Base-by-base conservation (phyloP, 2,113 vertebrate species). In the Zosterops pallidus region DNA sequence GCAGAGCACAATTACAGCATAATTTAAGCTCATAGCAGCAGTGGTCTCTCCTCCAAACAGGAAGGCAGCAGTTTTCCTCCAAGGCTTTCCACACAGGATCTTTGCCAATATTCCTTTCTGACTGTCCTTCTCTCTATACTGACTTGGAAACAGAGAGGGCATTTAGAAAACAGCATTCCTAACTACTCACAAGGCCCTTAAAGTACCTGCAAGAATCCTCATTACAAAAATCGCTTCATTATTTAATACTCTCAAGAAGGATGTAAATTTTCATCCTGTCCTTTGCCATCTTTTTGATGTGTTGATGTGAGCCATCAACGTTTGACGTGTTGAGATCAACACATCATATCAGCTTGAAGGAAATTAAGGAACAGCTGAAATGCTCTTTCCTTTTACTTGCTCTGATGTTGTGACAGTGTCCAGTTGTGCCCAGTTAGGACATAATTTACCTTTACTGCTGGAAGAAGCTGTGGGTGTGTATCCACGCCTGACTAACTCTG, bases 51-150 rank as follows among this genome's bases (percentile, higher is more conserved):
- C 47, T 71, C 26, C n/a, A 72, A 60, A 53, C 3, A 28, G 17
- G 31, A 88, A 94, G 63, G 29, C 15, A 53, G 16, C 10, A 53
- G 11, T 21, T 33, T 80, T 76, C 18, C n/a, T 29, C 55, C 70
- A 44, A 62, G 9, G 9, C 9, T 74, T 62, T 69, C 31, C 15
- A 37, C 11, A 33, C 8, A 19, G 49, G 19, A 42, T 57, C 28
- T 59, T 75, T 75, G 35, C 8, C 37, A 74, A 7, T 21, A 53
- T 23, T 9, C 11, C 5, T 2, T 74, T 72, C 29, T 72, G 7
- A 12, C 14, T 3, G 0, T 39, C 10, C 4, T 53, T 64, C 33
- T n/a, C 22, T 4, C 0, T 31, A 3, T 33, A 29, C 5, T n/a
- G 41, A 46, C 6, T 25, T 59, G 44, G 52, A 92, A 92, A 12